Base-by-base conservation (phyloP, 2,113 vertebrate genomes). In the Corynorhinus townsendii region DNA sequence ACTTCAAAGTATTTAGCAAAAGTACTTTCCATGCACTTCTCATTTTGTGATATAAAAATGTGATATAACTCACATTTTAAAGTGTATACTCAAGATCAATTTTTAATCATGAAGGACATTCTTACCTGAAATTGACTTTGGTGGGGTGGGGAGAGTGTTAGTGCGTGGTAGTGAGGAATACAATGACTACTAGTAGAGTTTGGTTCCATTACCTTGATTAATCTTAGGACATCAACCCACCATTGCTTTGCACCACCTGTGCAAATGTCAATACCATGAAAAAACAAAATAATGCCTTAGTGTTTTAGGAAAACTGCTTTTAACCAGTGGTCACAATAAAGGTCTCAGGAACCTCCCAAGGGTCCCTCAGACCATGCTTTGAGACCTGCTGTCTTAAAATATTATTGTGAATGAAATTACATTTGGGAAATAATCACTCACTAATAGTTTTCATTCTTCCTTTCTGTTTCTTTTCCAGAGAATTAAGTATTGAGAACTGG, bases 401-500 rank as follows among this genome's bases (percentile, higher is more conserved):
- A 35, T n/a, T 54, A 26, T 82, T 90, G 22, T 88, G 28, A 47
- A 43, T 88, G 24, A 86, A 89, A 82, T 80, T 33, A n/a, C 11
- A 54, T 89, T 91, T 66, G 30, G 7, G 7, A 22, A 43, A 20
- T 76, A 79, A 56, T 4, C 8, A 33, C 6, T 86, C 28, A 30
- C 54, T 94, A 49, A 35, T 6, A 66, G 4, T 89, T 91, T 54
- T 77, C 80, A 75, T 43, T 38, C 54, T 94, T 90, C 86, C 94
- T 92, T 20, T 92, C 5, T 38, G 0, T 96, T 89, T 95, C 49
- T 24, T 93, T 96, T 98, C 11, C 96, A 99, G 99, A 95, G 99
- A 99, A 97, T 92, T 99, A 97, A 99, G 99, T 96, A 99, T 99
- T 97, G 99, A 99, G 84, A 99, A 99, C 96, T 99, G 99, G 99